Conservation (phyloP, 2,113 vertebrate species). For the Lagopus leucura region DNA sequence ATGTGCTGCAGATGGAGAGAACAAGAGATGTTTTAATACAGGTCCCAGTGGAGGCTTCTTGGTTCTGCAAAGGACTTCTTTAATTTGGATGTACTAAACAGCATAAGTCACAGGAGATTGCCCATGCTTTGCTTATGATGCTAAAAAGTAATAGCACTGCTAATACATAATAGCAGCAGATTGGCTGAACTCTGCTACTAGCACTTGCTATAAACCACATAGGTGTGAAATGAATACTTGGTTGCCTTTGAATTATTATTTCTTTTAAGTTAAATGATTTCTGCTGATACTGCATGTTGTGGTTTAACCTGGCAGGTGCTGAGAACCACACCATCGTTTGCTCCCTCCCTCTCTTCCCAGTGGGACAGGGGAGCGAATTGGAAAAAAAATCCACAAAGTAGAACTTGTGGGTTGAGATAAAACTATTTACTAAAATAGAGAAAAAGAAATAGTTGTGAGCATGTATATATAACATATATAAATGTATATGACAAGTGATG, state of each 20-base stretch:
- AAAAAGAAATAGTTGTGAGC: no score
- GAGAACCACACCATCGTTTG: no score
- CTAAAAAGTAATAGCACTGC: not conserved
- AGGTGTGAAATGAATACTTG: not conserved
- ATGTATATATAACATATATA: no score
- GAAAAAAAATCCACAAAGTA: no score
- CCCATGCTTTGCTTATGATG: not conserved
- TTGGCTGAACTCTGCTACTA: not conserved
- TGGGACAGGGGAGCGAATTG: no score
- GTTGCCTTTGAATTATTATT: not conserved
- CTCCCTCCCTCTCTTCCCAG: no score
- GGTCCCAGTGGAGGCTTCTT: not conserved
- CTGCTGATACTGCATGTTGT: not conserved
- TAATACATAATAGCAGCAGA: not conserved
- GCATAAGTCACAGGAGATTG: not conserved
- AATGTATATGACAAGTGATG: no score
- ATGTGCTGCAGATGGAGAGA: not conserved
- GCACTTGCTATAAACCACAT: not conserved
- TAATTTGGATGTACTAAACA: not conserved
- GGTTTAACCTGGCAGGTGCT: no score
- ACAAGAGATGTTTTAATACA: not conserved
- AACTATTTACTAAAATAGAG: no score
- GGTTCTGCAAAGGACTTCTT: not conserved
- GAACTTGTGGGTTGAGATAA: no score
- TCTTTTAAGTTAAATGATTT: constrained; percentile 6